Conservation (phyloP, 2,113 vertebrate species). For the Amphiprion ocellaris region DNA sequence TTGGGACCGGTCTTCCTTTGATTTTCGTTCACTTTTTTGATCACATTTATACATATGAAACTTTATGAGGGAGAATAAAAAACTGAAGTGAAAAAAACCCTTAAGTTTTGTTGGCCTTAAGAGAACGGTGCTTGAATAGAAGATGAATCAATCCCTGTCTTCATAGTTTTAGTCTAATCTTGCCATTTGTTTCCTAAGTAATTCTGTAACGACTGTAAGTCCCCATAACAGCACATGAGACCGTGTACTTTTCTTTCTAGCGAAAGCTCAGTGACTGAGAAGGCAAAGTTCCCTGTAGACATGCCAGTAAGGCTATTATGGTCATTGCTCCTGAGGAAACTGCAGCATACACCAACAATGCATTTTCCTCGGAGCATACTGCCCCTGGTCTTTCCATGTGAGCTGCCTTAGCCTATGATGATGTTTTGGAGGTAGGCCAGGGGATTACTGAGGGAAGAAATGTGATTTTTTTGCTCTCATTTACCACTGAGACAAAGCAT, state of each 20-base stretch:
- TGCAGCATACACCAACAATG: conserved; percentile 70
- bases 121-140: conserved; percentile 15
- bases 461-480: conserved; percentile 65
- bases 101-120: background rate
- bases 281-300: conserved; percentile 49
- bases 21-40: conserved; percentile 12
- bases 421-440: conserved; percentile 71
- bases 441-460: conserved; percentile 65
- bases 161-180: conserved; percentile 37
- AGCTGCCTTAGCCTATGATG: conserved; percentile 64
- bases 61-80: background rate
- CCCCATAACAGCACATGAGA: conserved; percentile 35
- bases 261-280: conserved; percentile 52
- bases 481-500: conserved; percentile 60
- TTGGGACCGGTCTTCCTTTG: background rate
- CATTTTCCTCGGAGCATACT: conserved; percentile 65
- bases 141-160: background rate
- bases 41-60: conserved; percentile 7
- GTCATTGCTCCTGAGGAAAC: conserved; percentile 70
- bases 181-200: conserved; percentile 35
- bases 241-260: conserved; percentile 42
- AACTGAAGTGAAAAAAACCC: background rate
- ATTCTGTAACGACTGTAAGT: conserved; percentile 25
- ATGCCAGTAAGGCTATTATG: conserved; percentile 71
- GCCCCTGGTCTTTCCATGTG: conserved; percentile 51